Evolutionary conservation across 1,140 invertebrate species (phyloP).

Genomic region (Listronotus bonariensis): DNA sequence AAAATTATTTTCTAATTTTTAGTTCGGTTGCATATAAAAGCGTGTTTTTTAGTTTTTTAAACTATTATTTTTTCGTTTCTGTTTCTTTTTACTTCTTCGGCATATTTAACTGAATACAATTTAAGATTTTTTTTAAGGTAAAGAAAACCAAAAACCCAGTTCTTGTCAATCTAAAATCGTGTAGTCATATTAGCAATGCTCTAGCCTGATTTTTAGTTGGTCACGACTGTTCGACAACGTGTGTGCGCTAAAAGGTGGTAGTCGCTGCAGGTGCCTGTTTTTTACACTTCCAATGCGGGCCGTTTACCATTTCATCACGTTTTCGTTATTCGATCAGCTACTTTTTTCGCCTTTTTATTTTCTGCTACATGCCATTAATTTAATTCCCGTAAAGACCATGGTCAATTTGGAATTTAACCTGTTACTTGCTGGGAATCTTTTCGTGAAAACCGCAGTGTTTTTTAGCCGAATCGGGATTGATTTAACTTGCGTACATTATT

Average conservation of each 20-base stretch:
- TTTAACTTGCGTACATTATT: too few relatives aligned
- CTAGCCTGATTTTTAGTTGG: conserved; percentile 7
- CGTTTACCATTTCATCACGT: conserved; percentile 21
- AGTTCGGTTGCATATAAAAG: too few relatives aligned
- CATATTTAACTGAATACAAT: too few relatives aligned
- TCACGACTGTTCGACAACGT: conserved; percentile 7
- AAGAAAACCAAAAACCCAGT: too few relatives aligned
- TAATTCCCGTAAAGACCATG: too few relatives aligned
- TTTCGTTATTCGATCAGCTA: conserved; percentile 17
- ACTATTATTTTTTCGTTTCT: too few relatives aligned
- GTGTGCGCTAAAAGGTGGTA: conserved; percentile 18
- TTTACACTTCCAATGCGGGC: conserved; percentile 13
- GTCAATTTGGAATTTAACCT: conserved; percentile 9
- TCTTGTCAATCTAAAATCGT: conserved; percentile 1
- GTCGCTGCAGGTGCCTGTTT: conserved; percentile 15
- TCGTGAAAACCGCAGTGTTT: not conserved
- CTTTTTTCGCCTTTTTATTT: conserved; percentile 18
- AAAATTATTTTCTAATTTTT: too few relatives aligned
- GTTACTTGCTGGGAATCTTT: conserved; percentile 8
- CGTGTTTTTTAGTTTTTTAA: too few relatives aligned
- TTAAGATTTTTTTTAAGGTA: too few relatives aligned
- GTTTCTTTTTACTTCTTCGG: too few relatives aligned
- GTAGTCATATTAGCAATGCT: conserved; percentile 16
- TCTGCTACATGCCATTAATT: too few relatives aligned
- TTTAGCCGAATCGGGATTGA: not conserved